A percentile compares a stretch with the other conserved stretches of the same genome.
Evolutionary conservation across 2,888 invertebrate genomes (phyloP).

Genomic region (Campoplex capitator): DNA sequence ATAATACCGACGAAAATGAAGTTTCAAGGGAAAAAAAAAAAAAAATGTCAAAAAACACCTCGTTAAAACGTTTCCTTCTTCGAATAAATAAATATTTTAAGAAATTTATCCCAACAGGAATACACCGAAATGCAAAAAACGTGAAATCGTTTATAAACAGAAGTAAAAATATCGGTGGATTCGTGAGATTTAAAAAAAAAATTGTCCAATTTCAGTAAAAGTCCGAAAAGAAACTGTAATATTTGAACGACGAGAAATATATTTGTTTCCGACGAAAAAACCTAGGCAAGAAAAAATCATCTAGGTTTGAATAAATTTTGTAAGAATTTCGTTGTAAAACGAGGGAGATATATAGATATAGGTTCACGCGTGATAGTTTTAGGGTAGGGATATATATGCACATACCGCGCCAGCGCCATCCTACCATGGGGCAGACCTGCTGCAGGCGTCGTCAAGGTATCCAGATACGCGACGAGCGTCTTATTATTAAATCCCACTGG

Average conservation of each 20-base stretch:
- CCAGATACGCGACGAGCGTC: conserved; percentile 84
- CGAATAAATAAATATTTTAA: not conserved
- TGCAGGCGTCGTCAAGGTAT: conserved; percentile 86
- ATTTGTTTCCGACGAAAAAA: not conserved
- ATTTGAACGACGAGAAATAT: not conserved
- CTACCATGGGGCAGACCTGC: conserved; percentile 88
- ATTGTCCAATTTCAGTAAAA: not conserved
- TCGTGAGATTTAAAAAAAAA: too few relatives aligned
- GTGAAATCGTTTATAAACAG: too few relatives aligned
- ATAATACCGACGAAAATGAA: not conserved
- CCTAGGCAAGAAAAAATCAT: not conserved
- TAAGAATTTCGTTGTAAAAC: not conserved
- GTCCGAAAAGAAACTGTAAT: not conserved
- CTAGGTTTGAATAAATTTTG: not conserved
- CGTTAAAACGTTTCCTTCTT: too few relatives aligned
- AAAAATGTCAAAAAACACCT: not conserved
- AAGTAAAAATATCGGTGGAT: too few relatives aligned
- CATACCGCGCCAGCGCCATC: conserved; percentile 89
- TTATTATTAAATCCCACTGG: conserved; percentile 83
- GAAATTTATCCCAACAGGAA: not conserved
- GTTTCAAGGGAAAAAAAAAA: not conserved
- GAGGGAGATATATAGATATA: not conserved
- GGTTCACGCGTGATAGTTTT: not conserved
- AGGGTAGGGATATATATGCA: conserved; percentile 66
- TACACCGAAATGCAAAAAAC: not conserved